These are phyloP conservation scores for Caenorhabditis imperialis DNA, from an alignment of 2,888 invertebrate species.

Conservation along the genomic window DNA sequence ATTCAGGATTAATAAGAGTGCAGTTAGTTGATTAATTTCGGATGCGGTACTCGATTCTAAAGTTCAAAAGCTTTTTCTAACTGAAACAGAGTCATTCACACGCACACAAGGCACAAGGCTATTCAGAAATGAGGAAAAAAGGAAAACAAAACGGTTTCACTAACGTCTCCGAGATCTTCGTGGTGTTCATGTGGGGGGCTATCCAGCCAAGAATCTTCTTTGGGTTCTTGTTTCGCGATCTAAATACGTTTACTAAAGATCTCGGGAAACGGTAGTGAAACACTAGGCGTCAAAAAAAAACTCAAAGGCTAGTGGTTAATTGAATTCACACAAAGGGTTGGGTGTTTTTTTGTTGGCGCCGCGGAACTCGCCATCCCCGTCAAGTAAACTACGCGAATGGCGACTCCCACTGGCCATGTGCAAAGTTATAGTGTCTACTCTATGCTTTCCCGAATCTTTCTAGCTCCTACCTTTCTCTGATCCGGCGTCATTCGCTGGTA, in stretches of 20 bases:
- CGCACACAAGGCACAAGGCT: not conserved
- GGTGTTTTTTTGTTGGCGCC: too few species aligned
- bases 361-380: too few species aligned
- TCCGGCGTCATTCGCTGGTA: conserved; percentile 77
- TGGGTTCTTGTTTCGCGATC: conserved; percentile 49
- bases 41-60: too few species aligned
- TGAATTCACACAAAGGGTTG: too few species aligned
- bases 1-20: too few species aligned
- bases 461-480: conserved; percentile 68
- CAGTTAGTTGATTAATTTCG: too few species aligned
- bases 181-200: conserved; percentile 28
- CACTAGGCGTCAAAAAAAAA: conserved; percentile 5
- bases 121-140: conserved; percentile 2
- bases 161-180: conserved; percentile 57
- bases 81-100: conserved; percentile 2
- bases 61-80: too few species aligned
- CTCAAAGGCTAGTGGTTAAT: too few species aligned
- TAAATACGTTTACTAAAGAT: conserved; percentile 27
- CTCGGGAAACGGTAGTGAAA: conserved; percentile 36
- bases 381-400: too few species aligned
- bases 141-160: conserved; percentile 31
- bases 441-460: too few species aligned
- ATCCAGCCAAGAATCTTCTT: conserved; percentile 50
- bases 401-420: too few species aligned
- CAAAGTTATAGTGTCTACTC: too few species aligned